Evolutionary conservation across 2,113 vertebrate species (phyloP), one percentile per base, ranked within the genome.

Genomic region (Phaethon lepturus): DNA sequence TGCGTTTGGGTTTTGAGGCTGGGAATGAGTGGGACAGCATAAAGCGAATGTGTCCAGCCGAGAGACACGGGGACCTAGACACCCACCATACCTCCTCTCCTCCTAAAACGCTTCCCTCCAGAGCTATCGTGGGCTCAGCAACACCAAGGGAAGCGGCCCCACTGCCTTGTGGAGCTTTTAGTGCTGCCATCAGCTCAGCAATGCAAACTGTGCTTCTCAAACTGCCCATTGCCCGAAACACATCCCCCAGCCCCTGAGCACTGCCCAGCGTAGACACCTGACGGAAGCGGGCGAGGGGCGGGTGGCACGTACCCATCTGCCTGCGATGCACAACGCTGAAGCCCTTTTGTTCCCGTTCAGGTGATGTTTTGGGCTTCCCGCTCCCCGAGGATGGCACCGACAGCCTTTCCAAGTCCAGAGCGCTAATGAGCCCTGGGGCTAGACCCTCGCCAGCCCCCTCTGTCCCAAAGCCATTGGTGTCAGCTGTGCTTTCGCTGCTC

Each of bases 251-350:
- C 26, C 38, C 64, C n/a, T 1, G 6, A 17, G 50, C 64, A 9
- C 4, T 45, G 33, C 55, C 23, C 33, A 9, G 38, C 0, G 4
- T 7, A 22, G 67, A n/a, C 2, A 3, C 26, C 16, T 1, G 2
- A 2, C 1, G 3, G 17, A 13, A 28, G 60, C 29, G 35, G 69
- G 50, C 44, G 26, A 13, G 12, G 42, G 29, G n/a, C 10, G n/a
- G 75, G 53, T 1, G 42, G 20, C 71, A 77, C 96, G 6, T 98
- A 99, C 99, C 99, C 71, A 98, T 99, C 89, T 99, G 99, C 81
- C 99, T 97, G 58, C 99, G 98, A 49, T 99, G 99, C 59, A 99
- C 98, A 4, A 99, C 99, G 0, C 97, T 73, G 96, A 98, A 98
- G 86, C 96, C 71, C 98, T 98, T 95, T 76, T 98, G 68, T 83